These are phyloP conservation scores for Sebastiscus tertius DNA, from an alignment of 2,797 vertebrate species.

Conservation along the genomic window DNA sequence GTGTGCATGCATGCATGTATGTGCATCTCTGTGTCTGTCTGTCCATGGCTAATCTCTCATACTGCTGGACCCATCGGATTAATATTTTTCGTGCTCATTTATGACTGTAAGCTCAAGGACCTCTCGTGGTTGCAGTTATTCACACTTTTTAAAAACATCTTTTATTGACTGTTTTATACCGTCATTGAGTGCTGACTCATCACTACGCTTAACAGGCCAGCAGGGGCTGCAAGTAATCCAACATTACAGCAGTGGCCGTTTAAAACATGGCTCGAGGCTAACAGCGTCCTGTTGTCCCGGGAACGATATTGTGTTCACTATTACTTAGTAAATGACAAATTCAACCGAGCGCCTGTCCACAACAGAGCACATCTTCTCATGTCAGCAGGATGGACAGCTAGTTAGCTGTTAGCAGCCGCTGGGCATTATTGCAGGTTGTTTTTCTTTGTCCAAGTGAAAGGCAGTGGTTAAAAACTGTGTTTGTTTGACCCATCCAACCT, in stretches of 20 bases:
- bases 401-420: neutral
- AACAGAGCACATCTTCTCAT: neutral
- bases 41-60: neutral
- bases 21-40: neutral
- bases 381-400: neutral
- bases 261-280: neutral
- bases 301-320: neutral
- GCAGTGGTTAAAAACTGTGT: neutral
- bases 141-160: neutral
- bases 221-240: neutral
- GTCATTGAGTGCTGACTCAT: neutral
- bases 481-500: neutral
- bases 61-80: neutral
- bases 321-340: neutral
- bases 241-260: neutral
- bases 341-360: neutral
- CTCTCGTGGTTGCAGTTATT: too few species aligned
- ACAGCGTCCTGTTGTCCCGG: fast-evolving
- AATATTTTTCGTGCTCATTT: neutral
- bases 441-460: neutral
- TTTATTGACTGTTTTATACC: neutral
- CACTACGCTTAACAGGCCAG: neutral
- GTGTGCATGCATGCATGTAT: neutral
- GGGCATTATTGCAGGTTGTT: neutral
- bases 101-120: too few species aligned